Conservation (phyloP, 2,888 invertebrate genomes). For the Leptothorax acervorum region DNA sequence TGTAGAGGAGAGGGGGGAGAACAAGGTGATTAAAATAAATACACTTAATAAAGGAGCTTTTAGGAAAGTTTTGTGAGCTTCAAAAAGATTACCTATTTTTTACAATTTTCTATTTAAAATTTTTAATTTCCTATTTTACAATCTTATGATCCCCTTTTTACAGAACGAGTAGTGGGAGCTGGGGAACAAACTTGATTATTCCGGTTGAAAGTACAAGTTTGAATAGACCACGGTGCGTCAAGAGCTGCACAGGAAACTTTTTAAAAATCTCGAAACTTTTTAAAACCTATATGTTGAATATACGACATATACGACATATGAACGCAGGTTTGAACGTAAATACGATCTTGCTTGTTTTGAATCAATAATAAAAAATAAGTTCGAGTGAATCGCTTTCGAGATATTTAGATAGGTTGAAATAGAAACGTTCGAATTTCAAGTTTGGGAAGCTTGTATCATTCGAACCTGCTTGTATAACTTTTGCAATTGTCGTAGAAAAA, state of each 20-base stretch:
- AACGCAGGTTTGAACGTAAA: neutral
- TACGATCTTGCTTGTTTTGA: neutral
- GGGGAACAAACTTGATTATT: slow-evolving; percentile 10
- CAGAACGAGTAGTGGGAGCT: neutral
- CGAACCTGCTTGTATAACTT: neutral
- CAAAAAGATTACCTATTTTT: neutral
- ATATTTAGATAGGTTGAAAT: slow-evolving; percentile 7
- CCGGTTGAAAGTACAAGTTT: neutral
- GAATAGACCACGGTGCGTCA: neutral
- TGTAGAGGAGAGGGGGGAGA: neutral
- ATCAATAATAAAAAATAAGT: neutral
- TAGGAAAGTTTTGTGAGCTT: neutral
- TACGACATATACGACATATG: neutral
- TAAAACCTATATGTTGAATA: slow-evolving; percentile 1
- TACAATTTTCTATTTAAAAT: neutral
- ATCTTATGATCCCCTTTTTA: neutral
- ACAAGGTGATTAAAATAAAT: slow-evolving; percentile 14
- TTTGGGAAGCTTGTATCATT: neutral
- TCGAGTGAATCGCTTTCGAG: neutral
- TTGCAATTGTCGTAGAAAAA: neutral
- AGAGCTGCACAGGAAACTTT: slow-evolving; percentile 6
- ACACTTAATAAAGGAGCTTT: neutral
- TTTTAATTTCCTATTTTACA: neutral
- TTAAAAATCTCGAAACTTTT: neutral
- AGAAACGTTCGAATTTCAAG: neutral